Conservation (phyloP, 2,888 invertebrate species). For the Tridacna crocea region DNA sequence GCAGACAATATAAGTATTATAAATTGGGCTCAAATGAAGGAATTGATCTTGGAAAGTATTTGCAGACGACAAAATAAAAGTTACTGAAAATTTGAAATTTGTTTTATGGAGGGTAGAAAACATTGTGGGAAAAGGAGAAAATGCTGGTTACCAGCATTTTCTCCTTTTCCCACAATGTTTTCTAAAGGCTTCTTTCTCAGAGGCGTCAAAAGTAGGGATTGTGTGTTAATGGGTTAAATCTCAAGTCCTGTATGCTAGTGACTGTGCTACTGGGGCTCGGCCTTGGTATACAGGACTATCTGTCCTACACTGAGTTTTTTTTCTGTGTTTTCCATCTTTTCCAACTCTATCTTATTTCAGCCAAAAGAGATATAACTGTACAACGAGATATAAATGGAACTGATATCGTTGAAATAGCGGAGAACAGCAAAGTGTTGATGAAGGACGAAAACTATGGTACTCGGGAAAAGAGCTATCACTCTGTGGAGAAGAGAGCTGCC, state of each 20-base stretch:
- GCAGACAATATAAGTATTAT: no score
- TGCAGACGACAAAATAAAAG: not conserved
- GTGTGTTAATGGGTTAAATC: not conserved
- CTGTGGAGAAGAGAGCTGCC: slow-evolving; percentile 52
- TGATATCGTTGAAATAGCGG: slow-evolving; percentile 45
- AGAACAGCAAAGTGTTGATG: slow-evolving; percentile 39
- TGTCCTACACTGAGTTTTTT: no score
- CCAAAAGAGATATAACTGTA: slow-evolving; percentile 34
- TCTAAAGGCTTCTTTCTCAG: no score
- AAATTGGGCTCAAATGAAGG: no score
- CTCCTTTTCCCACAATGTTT: no score
- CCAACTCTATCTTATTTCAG: slow-evolving; percentile 28
- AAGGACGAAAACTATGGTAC: slow-evolving; percentile 28
- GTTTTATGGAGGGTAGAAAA: not conserved
- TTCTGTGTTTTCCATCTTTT: not conserved
- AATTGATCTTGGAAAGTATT: not conserved
- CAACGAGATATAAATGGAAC: slow-evolving; percentile 36
- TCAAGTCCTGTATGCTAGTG: not conserved
- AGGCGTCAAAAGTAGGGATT: no score
- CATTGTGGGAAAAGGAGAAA: not conserved
- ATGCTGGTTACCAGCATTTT: not conserved
- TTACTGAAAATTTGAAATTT: not conserved
- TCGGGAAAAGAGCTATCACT: slow-evolving; percentile 47
- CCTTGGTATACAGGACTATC: no score
- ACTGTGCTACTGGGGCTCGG: not conserved